phyloP scores from a whole-genome alignment of 1,140 invertebrate genomes.

The Drosophila tani region DNA sequence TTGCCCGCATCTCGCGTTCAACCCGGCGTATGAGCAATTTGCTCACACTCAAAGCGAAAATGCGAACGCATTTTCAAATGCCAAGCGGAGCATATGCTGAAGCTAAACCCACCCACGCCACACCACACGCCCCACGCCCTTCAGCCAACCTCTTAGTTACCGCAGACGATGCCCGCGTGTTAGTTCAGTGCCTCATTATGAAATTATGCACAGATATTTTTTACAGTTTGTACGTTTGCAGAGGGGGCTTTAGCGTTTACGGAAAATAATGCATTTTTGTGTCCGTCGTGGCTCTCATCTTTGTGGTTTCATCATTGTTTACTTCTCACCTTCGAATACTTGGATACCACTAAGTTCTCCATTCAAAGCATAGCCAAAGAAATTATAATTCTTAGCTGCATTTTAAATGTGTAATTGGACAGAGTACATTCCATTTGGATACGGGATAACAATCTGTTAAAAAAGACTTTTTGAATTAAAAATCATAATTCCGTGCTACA shows the following conservation, averaged over 20 bases:
- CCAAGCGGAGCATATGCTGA: conserved; percentile 60
- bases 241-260: background rate
- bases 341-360: background rate
- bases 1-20: conserved; percentile 50
- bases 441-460: background rate
- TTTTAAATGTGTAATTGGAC: background rate
- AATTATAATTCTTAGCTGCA: background rate
- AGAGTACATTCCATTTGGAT: background rate
- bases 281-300: background rate
- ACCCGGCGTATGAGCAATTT: conserved; percentile 73
- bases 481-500: too few species aligned
- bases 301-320: conserved; percentile 1
- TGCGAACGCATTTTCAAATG: conserved; percentile 63
- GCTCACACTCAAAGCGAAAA: conserved; percentile 63
- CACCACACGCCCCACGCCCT: background rate
- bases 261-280: conserved; percentile 12
- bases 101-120: conserved; percentile 6
- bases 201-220: conserved; percentile 72
- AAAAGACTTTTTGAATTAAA: background rate
- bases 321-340: conserved; percentile 11
- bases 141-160: background rate
- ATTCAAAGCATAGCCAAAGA: background rate
- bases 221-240: conserved; percentile 14
- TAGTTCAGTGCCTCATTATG: conserved; percentile 71
- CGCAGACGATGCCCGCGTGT: conserved; percentile 33